Conservation (phyloP, 23 tunicate genomes). For the Diplosoma virens region DNA sequence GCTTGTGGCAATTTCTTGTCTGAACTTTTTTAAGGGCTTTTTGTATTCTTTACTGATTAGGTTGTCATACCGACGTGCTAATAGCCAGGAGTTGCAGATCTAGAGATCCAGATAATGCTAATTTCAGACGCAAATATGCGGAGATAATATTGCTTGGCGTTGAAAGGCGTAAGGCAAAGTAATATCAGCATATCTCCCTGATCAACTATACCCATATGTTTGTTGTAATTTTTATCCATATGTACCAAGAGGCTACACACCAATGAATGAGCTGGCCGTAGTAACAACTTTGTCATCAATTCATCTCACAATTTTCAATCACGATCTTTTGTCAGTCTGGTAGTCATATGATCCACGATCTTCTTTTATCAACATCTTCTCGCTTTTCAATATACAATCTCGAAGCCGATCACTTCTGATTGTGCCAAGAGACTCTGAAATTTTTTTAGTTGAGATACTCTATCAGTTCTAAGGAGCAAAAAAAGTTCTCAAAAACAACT, state of each 20-base stretch:
- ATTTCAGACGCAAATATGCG: slow-evolving; percentile 24
- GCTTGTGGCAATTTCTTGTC: slow-evolving; percentile 14
- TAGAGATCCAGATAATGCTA: slow-evolving; percentile 8
- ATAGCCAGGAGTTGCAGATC: slow-evolving; percentile 25
- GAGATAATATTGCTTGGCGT: slow-evolving; percentile 18
- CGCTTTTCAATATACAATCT: slow-evolving; percentile 12
- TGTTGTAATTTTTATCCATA: neutral
- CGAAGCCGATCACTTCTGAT: slow-evolving; percentile 9
- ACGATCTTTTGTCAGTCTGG: slow-evolving; percentile 10
- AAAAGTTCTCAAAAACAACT: slow-evolving; percentile 9
- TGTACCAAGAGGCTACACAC: slow-evolving; percentile 3
- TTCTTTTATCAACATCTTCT: slow-evolving; percentile 1
- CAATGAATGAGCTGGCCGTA: slow-evolving; percentile 10
- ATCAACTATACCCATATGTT: slow-evolving; percentile 19
- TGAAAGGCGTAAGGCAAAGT: slow-evolving; percentile 1
- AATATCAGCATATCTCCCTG: slow-evolving; percentile 11
- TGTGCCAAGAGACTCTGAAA: slow-evolving; percentile 12
- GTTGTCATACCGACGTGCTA: slow-evolving; percentile 20
- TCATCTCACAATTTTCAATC: slow-evolving; percentile 24
- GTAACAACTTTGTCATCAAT: slow-evolving; percentile 12
- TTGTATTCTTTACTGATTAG: slow-evolving; percentile 1
- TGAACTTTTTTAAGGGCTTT: slow-evolving; percentile 18
- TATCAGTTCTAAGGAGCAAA: neutral
- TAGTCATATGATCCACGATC: neutral
- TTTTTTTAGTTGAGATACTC: slow-evolving; percentile 8